phyloP scores from a whole-genome alignment of 2,113 vertebrate genomes.

The Corapipo altera region DNA sequence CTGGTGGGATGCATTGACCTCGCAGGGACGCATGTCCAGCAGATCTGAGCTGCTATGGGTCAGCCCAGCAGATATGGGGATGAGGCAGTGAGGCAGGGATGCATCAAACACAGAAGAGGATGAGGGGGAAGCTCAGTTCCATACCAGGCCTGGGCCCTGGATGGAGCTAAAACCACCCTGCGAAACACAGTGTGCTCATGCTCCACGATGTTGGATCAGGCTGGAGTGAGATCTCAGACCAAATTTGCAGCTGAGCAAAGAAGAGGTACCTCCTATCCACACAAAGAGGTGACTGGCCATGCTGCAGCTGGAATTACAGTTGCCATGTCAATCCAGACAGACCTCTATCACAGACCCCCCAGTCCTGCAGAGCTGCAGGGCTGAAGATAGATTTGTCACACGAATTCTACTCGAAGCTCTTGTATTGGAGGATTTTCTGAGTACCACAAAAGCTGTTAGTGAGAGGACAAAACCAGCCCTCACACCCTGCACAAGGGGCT shows the following conservation, averaged over 20 bases:
- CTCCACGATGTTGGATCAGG: neutral
- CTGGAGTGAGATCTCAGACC: neutral
- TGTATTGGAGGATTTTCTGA: neutral
- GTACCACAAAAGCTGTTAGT: neutral
- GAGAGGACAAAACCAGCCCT: neutral
- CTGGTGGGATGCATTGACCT: neutral
- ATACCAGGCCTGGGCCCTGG: too few relatives aligned
- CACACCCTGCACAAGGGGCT: neutral
- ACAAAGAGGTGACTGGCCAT: neutral
- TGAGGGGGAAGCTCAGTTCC: neutral
- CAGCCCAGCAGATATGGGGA: neutral
- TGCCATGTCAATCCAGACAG: neutral
- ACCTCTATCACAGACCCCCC: fast-evolving
- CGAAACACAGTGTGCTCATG: neutral
- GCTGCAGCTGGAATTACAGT: neutral
- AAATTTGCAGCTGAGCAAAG: neutral
- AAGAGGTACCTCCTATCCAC: neutral
- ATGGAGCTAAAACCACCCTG: neutral
- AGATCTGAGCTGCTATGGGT: neutral
- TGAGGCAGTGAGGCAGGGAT: neutral
- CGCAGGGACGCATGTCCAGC: neutral
- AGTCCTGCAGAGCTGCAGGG: neutral
- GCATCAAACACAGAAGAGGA: neutral
- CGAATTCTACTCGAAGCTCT: neutral
- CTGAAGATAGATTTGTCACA: neutral